phyloP scores from a whole-genome alignment of 2,888 invertebrate genomes.

The Hyles lineata region DNA sequence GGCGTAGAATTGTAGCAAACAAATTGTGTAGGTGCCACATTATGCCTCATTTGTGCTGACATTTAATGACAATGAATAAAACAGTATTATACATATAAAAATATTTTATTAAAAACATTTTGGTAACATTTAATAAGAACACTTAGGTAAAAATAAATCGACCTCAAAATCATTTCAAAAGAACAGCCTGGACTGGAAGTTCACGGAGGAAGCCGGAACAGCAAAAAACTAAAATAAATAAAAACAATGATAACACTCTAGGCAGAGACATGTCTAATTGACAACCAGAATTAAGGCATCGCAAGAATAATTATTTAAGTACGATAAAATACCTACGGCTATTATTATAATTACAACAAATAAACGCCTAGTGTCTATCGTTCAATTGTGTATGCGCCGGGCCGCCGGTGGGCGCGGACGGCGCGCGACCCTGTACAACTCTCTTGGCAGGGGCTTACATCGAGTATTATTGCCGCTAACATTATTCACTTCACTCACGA shows the following conservation, averaged over 20 bases:
- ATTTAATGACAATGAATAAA: constrained; percentile 49
- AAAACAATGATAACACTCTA: constrained; percentile 84
- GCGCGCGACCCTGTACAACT: constrained; percentile 55
- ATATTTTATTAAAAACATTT: constrained; percentile 87
- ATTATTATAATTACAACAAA: constrained; percentile 85
- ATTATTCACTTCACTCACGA: constrained; percentile 73
- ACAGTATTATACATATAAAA: constrained; percentile 81
- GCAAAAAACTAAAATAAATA: constrained; percentile 80
- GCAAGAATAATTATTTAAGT: constrained; percentile 86
- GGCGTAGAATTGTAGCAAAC: constrained; percentile 38
- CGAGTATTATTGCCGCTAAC: constrained; percentile 84
- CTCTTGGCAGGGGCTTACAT: constrained; percentile 74
- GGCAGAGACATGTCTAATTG: constrained; percentile 85
- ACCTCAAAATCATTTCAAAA: constrained; percentile 85
- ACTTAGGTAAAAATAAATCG: constrained; percentile 86
- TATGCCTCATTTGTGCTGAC: constrained; percentile 23
- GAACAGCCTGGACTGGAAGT: constrained; percentile 86
- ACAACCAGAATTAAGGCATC: constrained; percentile 86
- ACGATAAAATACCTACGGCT: constrained; percentile 85
- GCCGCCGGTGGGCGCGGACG: constrained; percentile 43
- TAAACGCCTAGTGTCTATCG: constrained; percentile 78
- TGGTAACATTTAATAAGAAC: constrained; percentile 87
- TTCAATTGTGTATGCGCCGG: constrained; percentile 59
- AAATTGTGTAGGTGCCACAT: constrained; percentile 23
- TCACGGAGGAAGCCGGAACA: constrained; percentile 85